Base-by-base conservation (phyloP, 37 sponge, comb jelly and placozoan species). In the Lycopodina hypogea region DNA sequence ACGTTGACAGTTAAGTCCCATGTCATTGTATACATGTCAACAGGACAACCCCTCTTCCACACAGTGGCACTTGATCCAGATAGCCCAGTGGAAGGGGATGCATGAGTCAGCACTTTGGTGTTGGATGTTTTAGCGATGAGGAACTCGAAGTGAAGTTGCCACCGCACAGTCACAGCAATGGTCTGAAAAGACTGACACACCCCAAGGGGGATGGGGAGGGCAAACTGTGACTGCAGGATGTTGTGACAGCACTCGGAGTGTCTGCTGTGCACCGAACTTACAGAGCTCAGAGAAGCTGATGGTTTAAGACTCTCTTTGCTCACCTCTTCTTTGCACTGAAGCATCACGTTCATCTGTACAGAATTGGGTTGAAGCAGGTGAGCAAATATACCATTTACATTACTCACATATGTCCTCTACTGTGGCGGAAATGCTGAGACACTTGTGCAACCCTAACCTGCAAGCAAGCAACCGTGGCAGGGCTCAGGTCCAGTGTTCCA, bases 121-220 rank as follows among this genome's bases (percentile, higher is more conserved):
- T 69, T 36, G 7, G 67, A 57, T 9, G 50, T 68, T 34, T 52
- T 39, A 14, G 69, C 77, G n/a, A 84, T 71, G 28, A 93, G 39
- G 72, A 93, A 88, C 65, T 93, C 86, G 62, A 88, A 93, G 42
- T 86, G 86, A 0, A 93, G 48, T 56, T 86, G 82, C 93, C 93
- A 93, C 32, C 56, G 37, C 8, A 88, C 59, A 0, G 72, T 75
- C 22, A 93, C 93, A 85, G 61, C 23, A 82, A 36, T 26, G 61
- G 62, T 74, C 50, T 74, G n/a, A 58, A 91, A 91, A 21, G 84
- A 68, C 52, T 83, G 92, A 38, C 88, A 83, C 9, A 86, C 79
- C 38, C 42, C 58, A 30, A 76, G 77, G 0, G 92, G 89, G 17
- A 91, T 68, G 38, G 92, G 92, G 2, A 91, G 78, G 35, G 84